Evolutionary conservation across 2,113 vertebrate genomes (phyloP).

Genomic region (Physeter macrocephalus): DNA sequence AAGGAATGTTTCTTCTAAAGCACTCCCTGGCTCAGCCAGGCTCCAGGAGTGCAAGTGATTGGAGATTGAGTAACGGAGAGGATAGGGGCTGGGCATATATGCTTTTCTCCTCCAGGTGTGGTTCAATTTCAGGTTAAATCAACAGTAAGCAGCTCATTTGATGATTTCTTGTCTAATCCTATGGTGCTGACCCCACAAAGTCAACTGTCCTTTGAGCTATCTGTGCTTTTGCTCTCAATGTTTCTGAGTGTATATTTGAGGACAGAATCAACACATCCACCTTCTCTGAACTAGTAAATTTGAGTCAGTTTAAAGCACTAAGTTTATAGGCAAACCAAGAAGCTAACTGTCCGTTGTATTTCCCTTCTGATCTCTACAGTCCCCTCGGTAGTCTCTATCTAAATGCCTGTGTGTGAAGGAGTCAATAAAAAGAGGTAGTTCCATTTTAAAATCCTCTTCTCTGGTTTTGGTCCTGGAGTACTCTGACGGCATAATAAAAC

Average conservation of each 20-base stretch:
- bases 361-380: not conserved
- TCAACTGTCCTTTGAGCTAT: not conserved
- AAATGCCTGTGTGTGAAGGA: not conserved
- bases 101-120: not conserved
- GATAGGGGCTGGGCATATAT: accelerated
- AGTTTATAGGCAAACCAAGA: not conserved
- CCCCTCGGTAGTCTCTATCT: no score
- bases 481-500: not conserved
- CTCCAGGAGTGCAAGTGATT: not conserved
- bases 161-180: not conserved
- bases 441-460: not conserved
- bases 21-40: not conserved
- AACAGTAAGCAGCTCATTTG: not conserved
- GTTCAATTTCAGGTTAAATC: not conserved
- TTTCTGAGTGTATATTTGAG: not conserved
- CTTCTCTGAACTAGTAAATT: not conserved
- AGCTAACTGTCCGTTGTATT: not conserved
- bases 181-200: not conserved
- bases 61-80: not conserved
- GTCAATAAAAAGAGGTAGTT: not conserved
- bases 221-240: not conserved
- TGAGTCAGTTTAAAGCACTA: not conserved
- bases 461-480: not conserved
- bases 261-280: not conserved
- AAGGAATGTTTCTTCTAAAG: not conserved